Percentiles rank a stretch among this genome's conserved stretches.
These are phyloP conservation scores for Melanotaenia boesemani DNA, from an alignment of 2,797 vertebrate genomes.

Conservation along the genomic window DNA sequence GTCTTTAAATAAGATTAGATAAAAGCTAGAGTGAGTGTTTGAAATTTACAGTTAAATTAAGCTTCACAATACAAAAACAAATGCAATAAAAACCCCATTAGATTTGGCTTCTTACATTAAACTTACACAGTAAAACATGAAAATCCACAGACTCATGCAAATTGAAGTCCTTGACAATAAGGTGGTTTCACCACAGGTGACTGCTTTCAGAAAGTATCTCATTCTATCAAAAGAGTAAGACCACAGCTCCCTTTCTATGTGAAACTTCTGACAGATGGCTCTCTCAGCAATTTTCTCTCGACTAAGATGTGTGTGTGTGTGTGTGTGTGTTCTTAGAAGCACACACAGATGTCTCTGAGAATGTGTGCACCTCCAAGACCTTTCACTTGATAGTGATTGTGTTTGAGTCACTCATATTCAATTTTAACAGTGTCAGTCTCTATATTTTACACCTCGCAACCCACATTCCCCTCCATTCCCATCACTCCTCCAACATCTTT, in stretches of 20 bases:
- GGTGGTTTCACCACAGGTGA: conserved; percentile 52
- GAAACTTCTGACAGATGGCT: conserved; percentile 62
- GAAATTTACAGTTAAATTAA: conserved; percentile 4
- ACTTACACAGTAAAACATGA: background rate
- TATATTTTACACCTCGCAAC: conserved; percentile 49
- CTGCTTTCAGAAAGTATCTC: conserved; percentile 48
- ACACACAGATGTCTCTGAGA: conserved; percentile 9
- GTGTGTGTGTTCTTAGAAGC: conserved; percentile 5
- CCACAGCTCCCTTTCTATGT: conserved; percentile 27
- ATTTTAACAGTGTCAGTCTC: conserved; percentile 66
- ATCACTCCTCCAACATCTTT: conserved; percentile 28
- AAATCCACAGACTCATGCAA: conserved; percentile 7
- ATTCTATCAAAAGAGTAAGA: conserved; percentile 51
- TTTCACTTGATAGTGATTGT: conserved; percentile 54
- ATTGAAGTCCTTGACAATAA: background rate
- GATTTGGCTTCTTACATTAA: conserved; percentile 1
- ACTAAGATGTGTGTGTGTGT: conserved; percentile 21
- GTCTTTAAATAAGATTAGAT: background rate
- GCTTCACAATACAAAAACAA: too few species aligned
- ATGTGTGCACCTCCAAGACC: conserved; percentile 31
- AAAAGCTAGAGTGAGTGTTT: background rate
- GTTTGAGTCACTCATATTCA: conserved; percentile 63
- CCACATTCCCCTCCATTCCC: conserved; percentile 2
- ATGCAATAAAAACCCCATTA: background rate
- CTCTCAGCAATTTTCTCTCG: conserved; percentile 62